A percentile compares a stretch with the other conserved stretches of the same genome.
Evolutionary conservation across 2,797 vertebrate species (phyloP).

Genomic region (Micromesistius poutassou): DNA sequence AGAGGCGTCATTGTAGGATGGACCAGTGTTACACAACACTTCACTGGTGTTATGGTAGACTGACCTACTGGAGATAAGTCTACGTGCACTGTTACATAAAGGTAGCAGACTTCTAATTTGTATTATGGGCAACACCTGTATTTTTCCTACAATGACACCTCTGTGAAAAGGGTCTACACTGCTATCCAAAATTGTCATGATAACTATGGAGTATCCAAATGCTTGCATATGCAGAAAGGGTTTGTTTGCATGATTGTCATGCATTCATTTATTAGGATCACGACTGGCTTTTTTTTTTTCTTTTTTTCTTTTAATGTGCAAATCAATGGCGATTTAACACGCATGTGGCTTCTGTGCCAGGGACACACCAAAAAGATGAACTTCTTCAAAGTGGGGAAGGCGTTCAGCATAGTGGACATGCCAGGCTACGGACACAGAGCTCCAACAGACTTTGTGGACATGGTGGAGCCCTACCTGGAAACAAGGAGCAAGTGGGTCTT

Average conservation of each 20-base stretch:
- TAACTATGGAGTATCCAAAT: neutral
- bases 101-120: neutral
- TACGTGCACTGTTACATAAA: neutral
- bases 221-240: neutral
- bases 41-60: neutral
- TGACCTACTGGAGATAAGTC: neutral
- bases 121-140: neutral
- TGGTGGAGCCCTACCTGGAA: constrained; percentile 90
- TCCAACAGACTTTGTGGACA: constrained; percentile 87
- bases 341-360: constrained; percentile 56
- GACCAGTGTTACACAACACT: neutral
- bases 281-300: neutral
- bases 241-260: neutral
- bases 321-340: neutral
- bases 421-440: constrained; percentile 90
- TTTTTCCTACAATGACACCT: neutral
- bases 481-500: constrained; percentile 79
- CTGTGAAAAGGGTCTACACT: neutral
- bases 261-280: neutral
- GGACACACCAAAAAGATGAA: constrained; percentile 98
- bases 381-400: constrained; percentile 88
- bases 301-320: neutral
- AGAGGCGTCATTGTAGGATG: neutral
- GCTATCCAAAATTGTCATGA: neutral
- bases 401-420: constrained; percentile 92